Evolutionary conservation across 2,113 vertebrate genomes (phyloP).

Genomic region (Arenaria interpres): DNA sequence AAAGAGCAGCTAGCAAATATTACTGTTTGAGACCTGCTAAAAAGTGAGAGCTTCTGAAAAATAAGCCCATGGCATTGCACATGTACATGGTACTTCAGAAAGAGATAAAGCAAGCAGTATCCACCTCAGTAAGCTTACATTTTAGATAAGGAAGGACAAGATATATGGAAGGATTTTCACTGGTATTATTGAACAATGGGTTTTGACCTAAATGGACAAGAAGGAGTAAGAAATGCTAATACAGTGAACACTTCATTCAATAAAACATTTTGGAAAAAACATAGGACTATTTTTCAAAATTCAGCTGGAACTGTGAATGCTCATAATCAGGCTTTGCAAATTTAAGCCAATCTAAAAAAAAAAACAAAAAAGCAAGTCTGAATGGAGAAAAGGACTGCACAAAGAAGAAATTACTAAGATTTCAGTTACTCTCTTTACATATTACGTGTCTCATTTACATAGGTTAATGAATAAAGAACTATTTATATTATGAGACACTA

Average conservation of each 20-base stretch:
- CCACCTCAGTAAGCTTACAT: background rate
- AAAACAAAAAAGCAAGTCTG: background rate
- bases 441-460: background rate
- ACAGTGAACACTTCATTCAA: background rate
- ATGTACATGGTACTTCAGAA: background rate
- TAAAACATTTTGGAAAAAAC: background rate
- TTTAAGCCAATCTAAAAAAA: background rate
- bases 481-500: background rate
- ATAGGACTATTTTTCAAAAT: background rate
- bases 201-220: background rate
- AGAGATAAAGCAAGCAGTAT: background rate
- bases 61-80: background rate
- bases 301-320: background rate
- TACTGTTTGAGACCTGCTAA: background rate
- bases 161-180: background rate
- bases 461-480: background rate
- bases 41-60: background rate
- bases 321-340: background rate
- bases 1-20: background rate
- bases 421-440: background rate
- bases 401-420: background rate
- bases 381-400: background rate
- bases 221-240: background rate
- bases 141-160: background rate
- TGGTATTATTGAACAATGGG: background rate